phyloP scores from a whole-genome alignment of 92 coral and sea anemone species.

The Siderastrea radians region DNA sequence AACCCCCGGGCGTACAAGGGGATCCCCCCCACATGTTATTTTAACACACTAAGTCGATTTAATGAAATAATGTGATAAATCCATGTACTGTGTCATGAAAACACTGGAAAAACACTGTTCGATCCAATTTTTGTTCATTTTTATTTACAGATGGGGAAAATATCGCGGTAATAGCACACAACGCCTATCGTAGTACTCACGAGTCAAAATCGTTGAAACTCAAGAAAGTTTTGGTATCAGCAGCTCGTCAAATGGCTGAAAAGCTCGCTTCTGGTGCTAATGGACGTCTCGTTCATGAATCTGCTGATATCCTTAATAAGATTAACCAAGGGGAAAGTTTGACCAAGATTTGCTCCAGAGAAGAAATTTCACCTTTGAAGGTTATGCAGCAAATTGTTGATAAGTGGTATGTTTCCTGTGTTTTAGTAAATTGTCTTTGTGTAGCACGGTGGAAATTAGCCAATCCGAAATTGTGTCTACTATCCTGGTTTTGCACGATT shows the following conservation, averaged over 20 bases:
- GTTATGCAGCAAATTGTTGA: background rate
- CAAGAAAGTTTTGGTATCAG: slow-evolving; percentile 27
- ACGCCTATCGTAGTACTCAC: slow-evolving; percentile 73
- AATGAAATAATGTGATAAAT: no score
- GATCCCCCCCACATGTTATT: no score
- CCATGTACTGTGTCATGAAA: no score
- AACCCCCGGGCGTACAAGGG: no score
- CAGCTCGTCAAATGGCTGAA: slow-evolving; percentile 1
- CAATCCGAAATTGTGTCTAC: no score
- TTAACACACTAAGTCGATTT: no score
- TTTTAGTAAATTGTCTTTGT: background rate
- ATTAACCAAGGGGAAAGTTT: slow-evolving; percentile 10
- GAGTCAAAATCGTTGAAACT: slow-evolving; percentile 62
- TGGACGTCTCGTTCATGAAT: background rate
- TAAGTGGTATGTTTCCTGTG: background rate
- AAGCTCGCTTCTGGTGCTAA: background rate
- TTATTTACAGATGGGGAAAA: background rate
- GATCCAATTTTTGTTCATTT: background rate
- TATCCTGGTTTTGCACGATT: no score
- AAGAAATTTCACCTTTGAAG: background rate
- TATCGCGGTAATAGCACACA: slow-evolving; percentile 70
- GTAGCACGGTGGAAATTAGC: background rate
- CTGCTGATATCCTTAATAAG: background rate
- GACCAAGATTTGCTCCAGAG: slow-evolving; percentile 8
- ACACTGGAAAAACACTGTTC: no score